phyloP scores from a whole-genome alignment of 2,797 vertebrate species.

The Paratrypauchen microcephalus region DNA sequence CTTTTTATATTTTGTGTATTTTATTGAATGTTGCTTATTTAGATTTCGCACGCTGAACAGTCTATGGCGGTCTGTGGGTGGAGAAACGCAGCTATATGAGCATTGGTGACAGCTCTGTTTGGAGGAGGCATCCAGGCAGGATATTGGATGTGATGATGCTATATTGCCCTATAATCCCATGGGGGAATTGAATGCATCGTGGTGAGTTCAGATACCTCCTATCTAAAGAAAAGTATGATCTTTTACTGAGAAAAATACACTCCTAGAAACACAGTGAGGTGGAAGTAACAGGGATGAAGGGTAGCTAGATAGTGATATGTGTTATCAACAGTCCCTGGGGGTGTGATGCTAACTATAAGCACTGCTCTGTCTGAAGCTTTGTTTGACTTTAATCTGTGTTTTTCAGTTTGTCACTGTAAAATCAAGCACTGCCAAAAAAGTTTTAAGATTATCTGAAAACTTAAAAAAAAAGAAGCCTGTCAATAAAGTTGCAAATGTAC shows the following conservation, averaged over 20 bases:
- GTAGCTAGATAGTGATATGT: not conserved
- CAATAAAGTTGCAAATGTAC: no score
- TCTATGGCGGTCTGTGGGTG: not conserved
- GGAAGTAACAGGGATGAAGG: not conserved
- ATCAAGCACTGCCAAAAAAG: no score
- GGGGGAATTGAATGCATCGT: constrained; percentile 34
- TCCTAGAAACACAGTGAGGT: constrained; percentile 14
- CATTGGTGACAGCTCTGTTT: constrained; percentile 15
- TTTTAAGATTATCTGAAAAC: no score
- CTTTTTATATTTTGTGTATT: no score
- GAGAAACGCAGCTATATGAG: not conserved
- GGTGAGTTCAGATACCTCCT: constrained; percentile 29
- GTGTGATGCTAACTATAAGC: no score
- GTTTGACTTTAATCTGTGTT: no score
- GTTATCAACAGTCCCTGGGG: no score
- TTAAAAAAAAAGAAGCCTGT: no score
- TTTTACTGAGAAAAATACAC: constrained; percentile 9
- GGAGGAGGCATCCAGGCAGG: constrained; percentile 39
- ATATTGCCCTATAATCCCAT: constrained; percentile 49
- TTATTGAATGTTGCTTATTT: constrained; percentile 13
- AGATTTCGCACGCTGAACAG: constrained; percentile 14
- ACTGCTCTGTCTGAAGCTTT: no score
- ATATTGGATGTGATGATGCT: constrained; percentile 56
- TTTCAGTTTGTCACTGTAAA: no score
- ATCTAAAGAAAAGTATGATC: constrained; percentile 14